Conservation (phyloP, 1,140 invertebrate genomes). For the Drosophila ohnishii region DNA sequence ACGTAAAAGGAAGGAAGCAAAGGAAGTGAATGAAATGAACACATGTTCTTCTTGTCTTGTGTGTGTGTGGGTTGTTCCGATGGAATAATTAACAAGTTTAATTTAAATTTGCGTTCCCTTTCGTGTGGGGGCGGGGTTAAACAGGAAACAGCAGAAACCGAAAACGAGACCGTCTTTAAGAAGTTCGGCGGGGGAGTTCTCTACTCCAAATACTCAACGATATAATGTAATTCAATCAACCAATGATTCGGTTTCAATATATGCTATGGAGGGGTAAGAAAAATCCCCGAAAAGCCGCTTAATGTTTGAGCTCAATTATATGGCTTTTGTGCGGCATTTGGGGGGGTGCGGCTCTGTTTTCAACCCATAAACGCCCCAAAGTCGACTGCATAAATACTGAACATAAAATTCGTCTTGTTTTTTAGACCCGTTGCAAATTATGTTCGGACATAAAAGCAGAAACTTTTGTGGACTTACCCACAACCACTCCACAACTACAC, state of each 20-base stretch:
- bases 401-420: conserved; percentile 39
- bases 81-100: conserved; percentile 74
- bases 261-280: background rate
- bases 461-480: conserved; percentile 24
- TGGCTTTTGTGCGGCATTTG: conserved; percentile 55
- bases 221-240: conserved; percentile 67
- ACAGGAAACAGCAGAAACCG: conserved; percentile 59
- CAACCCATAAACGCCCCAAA: conserved; percentile 54
- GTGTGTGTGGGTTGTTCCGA: conserved; percentile 40
- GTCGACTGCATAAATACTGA: conserved; percentile 64
- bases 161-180: conserved; percentile 41
- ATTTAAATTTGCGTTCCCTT: conserved; percentile 69
- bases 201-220: background rate
- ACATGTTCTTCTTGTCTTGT: conserved; percentile 42
- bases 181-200: conserved; percentile 1
- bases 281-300: conserved; percentile 61
- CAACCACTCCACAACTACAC: conserved; percentile 22
- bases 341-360: conserved; percentile 1
- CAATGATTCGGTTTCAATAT: conserved; percentile 52
- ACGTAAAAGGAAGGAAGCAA: conserved; percentile 36
- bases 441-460: conserved; percentile 56
- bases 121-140: conserved; percentile 52
- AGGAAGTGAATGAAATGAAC: conserved; percentile 36
- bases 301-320: conserved; percentile 77
- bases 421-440: conserved; percentile 58